Evolutionary conservation across 2,113 vertebrate species (phyloP).

Genomic region (Chaetodon auriga): DNA sequence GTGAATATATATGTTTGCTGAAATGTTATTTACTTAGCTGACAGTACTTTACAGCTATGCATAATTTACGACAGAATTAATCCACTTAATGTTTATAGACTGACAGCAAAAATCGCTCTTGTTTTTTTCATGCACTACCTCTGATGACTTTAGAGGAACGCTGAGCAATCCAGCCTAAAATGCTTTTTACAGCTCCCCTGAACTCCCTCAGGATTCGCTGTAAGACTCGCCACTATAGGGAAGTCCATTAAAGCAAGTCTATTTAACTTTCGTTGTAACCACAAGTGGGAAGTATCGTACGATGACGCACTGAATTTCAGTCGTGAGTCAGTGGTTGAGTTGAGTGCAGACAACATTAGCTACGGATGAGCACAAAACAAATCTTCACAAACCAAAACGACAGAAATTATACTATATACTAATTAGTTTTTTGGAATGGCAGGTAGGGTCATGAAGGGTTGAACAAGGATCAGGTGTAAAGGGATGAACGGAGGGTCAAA

Average conservation of each 20-base stretch:
- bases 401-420: background rate
- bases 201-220: background rate
- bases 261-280: background rate
- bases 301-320: background rate
- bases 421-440: background rate
- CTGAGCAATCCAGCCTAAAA: conserved; percentile 10
- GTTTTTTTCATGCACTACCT: background rate
- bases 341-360: background rate
- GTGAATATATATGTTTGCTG: background rate
- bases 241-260: conserved; percentile 23
- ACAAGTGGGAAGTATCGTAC: background rate
- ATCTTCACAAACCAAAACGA: background rate
- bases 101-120: background rate
- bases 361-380: background rate
- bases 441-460: background rate
- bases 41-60: background rate
- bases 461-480: background rate
- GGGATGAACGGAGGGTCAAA: background rate
- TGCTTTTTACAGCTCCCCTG: conserved; percentile 12
- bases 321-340: background rate
- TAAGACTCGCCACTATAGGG: background rate
- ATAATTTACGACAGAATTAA: background rate
- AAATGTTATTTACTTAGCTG: background rate
- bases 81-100: conserved; percentile 2
- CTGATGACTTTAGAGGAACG: background rate